phyloP scores from a whole-genome alignment of 64 coral and sea anemone species.

The Montipora cactus region DNA sequence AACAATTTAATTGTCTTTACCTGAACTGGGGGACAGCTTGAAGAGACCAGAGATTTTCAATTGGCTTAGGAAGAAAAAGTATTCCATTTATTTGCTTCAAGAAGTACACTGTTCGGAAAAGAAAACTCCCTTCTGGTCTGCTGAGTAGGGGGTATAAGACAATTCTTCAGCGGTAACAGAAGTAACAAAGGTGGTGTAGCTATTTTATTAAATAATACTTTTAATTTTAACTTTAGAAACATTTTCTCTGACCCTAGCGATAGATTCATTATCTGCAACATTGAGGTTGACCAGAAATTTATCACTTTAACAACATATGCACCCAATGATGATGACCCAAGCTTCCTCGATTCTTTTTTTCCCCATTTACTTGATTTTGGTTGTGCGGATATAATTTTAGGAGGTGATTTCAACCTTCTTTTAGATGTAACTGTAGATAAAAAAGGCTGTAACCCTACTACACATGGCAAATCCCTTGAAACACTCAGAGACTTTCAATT shows the following conservation, averaged over 20 bases:
- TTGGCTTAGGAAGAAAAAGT: no score
- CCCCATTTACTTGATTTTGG: not conserved
- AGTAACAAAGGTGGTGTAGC: no score
- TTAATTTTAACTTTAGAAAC: no score
- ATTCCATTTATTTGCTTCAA: no score
- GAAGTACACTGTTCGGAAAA: no score
- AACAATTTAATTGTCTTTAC: not conserved
- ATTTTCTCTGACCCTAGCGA: no score
- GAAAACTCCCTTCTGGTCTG: no score
- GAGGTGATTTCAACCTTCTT: slow-evolving; percentile 48
- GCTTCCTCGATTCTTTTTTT: not conserved
- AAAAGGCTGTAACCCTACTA: slow-evolving; percentile 6
- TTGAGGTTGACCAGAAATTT: not conserved
- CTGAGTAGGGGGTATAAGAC: no score
- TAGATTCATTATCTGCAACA: no score
- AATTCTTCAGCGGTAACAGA: no score
- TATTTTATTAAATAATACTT: no score
- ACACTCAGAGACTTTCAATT: not conserved
- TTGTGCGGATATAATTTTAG: slow-evolving; percentile 36
- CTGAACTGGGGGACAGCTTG: not conserved
- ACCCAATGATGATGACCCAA: not conserved
- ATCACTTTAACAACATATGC: not conserved
- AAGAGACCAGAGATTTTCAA: not conserved
- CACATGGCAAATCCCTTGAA: not conserved
- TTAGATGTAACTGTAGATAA: slow-evolving; percentile 18